These are phyloP conservation scores for Ophiothrix spiculata DNA, from an alignment of 35 echinoderm and acorn worm species.

Conservation along the genomic window DNA sequence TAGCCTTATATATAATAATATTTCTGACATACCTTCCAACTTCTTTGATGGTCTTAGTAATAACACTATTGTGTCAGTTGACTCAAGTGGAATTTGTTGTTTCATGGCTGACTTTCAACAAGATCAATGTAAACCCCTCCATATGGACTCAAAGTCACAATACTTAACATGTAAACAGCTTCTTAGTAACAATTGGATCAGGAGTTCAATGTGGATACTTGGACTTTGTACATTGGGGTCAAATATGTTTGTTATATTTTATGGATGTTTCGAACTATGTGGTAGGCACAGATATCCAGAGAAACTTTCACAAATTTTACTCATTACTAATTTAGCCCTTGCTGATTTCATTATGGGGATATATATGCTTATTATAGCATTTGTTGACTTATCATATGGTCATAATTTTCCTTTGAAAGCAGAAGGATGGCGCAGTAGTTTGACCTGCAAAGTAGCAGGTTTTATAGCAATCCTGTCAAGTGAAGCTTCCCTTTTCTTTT, in stretches of 20 bases:
- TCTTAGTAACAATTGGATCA: background rate
- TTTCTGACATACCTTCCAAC: background rate
- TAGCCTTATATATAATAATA: background rate
- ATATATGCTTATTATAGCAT: slow-evolving; percentile 40
- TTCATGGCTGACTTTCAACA: background rate
- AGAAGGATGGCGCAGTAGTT: slow-evolving; percentile 30
- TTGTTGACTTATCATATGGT: background rate
- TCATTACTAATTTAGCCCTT: slow-evolving; percentile 28
- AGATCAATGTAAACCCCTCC: background rate
- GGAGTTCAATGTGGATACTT: background rate
- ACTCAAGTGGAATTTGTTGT: background rate
- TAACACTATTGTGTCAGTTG: background rate
- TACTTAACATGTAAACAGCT: background rate
- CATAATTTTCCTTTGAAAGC: slow-evolving; percentile 19
- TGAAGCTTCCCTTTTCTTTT: slow-evolving; percentile 49
- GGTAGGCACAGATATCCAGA: background rate
- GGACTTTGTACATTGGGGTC: background rate
- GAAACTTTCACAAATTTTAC: background rate
- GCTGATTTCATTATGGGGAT: slow-evolving; percentile 41
- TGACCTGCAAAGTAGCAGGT: slow-evolving; percentile 21
- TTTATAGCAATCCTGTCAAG: slow-evolving; percentile 43
- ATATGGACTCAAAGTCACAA: background rate
- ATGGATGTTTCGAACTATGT: background rate
- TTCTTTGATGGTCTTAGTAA: background rate
- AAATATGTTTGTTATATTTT: background rate